Evolutionary conservation across 1,140 invertebrate species (phyloP).

Genomic region (Aphelinus atriplicis): DNA sequence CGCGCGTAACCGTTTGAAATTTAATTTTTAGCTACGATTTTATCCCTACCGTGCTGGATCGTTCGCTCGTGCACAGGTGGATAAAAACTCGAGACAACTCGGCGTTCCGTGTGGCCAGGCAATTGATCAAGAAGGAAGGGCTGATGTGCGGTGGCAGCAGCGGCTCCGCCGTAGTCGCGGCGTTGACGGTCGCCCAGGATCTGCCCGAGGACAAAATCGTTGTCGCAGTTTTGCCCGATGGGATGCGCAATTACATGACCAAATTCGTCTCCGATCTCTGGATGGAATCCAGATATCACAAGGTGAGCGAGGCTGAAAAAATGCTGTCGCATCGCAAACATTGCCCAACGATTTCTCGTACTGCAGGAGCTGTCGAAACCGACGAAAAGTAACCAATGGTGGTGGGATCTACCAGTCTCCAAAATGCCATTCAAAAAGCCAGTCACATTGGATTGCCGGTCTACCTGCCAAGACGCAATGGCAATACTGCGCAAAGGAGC

Average conservation of each 20-base stretch:
- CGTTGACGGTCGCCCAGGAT: slow-evolving; percentile 81
- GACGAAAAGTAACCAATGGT: slow-evolving; percentile 66
- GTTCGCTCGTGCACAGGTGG: slow-evolving; percentile 86
- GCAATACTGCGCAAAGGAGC: slow-evolving; percentile 74
- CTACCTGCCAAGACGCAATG: slow-evolving; percentile 75
- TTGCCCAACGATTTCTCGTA: too few relatives aligned
- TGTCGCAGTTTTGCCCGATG: slow-evolving; percentile 93
- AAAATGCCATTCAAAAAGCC: slow-evolving; percentile 70
- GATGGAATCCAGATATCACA: slow-evolving; percentile 88
- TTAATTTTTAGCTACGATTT: slow-evolving; percentile 85
- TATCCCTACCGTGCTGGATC: slow-evolving; percentile 88
- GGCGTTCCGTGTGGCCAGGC: slow-evolving; percentile 84
- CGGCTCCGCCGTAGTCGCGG: slow-evolving; percentile 84
- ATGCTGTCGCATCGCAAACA: too few relatives aligned
- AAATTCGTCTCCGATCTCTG: slow-evolving; percentile 96
- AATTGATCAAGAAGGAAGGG: slow-evolving; percentile 92
- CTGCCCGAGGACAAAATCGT: slow-evolving; percentile 85
- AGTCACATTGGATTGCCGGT: slow-evolving; percentile 68
- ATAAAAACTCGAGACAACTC: slow-evolving; percentile 84
- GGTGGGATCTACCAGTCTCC: slow-evolving; percentile 76
- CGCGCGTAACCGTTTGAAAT: too few relatives aligned
- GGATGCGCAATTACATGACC: slow-evolving; percentile 98
- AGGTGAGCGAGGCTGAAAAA: too few relatives aligned
- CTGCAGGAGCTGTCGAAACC: slow-evolving; percentile 46
- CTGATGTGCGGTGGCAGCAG: slow-evolving; percentile 94